Evolutionary conservation across 1,140 invertebrate genomes (phyloP), one percentile per base, ranked within the genome.

Genomic region (Neodiprion pinetum): DNA sequence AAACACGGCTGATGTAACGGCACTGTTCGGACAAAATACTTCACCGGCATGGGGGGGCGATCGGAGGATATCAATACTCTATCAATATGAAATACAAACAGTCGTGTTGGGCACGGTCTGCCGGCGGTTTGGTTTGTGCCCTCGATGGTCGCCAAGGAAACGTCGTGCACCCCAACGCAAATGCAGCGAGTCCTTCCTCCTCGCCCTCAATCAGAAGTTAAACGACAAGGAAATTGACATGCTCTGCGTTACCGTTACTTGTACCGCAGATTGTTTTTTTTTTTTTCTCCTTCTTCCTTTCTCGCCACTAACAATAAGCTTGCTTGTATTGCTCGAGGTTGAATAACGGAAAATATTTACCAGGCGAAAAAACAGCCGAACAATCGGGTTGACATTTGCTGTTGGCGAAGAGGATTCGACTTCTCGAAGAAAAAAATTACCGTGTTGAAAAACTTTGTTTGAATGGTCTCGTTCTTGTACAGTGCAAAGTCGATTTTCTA

Each of bases 21-120:
- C 28, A 40, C 2, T 5, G 28, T 40, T 40, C 28, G 5, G 28
- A 40, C 28, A 40, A 40, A 40, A 40, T 40, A 40, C 28, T 40
- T 40, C 28, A 40, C 61, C 12, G 61, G 2, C 2, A 47, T 17
- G 69, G 23, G 12, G 71, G 21, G 75, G 28, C 5, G 28, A 40
- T 40, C 28, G 28, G 5, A 40, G 78, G 79, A 80, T 84, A 86
- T 87, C 86, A 85, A 87, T 87, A 85, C 87, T 88, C 83, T 87
- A 88, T 88, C 87, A 88, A 88, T 88, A 88, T 87, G 84, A 87
- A 88, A 87, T 84, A 87, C 85, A 88, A 87, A 88, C 84, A 87
- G 78, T 74, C 78, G 74, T 80, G 78, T 71, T 80, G 80, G 76
- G 75, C 72, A 74, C 66, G 21, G 48, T 49, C 28, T 40, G 28